Conservation (phyloP, 1,140 invertebrate species). For the Drosophila mayri region DNA sequence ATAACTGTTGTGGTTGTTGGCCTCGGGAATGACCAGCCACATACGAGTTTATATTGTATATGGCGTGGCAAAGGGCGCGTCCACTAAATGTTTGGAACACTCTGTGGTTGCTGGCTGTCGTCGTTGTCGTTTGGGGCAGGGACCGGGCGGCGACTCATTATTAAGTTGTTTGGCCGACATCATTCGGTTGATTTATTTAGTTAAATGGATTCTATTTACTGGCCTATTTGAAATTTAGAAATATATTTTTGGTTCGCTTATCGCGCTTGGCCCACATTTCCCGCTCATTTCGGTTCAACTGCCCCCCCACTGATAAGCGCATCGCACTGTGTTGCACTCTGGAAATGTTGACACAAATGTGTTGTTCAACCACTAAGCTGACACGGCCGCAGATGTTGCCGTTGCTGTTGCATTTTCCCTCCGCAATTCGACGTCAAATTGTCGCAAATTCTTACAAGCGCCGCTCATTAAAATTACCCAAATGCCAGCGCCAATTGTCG, state of each 20-base stretch:
- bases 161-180: constrained; percentile 42
- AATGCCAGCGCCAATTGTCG: constrained; percentile 61
- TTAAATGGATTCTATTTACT: constrained; percentile 51
- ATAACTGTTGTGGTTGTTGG: constrained; percentile 68
- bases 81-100: constrained; percentile 43
- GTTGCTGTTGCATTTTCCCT: neutral
- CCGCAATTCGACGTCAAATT: constrained; percentile 69
- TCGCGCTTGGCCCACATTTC: constrained; percentile 64
- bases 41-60: constrained; percentile 24
- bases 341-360: constrained; percentile 66
- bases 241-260: constrained; percentile 42
- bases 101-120: constrained; percentile 34
- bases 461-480: constrained; percentile 69
- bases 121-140: constrained; percentile 4
- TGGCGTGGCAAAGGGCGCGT: constrained; percentile 49
- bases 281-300: constrained; percentile 2
- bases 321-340: constrained; percentile 48
- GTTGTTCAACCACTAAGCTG: constrained; percentile 61
- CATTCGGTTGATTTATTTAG: constrained; percentile 51
- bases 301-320: constrained; percentile 43
- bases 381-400: constrained; percentile 56
- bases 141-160: constrained; percentile 21
- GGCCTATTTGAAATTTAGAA: constrained; percentile 32
- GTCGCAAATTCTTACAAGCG: constrained; percentile 72
- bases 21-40: constrained; percentile 20